phyloP scores from a whole-genome alignment of 2,113 vertebrate genomes.

The Pelobates fuscus region DNA sequence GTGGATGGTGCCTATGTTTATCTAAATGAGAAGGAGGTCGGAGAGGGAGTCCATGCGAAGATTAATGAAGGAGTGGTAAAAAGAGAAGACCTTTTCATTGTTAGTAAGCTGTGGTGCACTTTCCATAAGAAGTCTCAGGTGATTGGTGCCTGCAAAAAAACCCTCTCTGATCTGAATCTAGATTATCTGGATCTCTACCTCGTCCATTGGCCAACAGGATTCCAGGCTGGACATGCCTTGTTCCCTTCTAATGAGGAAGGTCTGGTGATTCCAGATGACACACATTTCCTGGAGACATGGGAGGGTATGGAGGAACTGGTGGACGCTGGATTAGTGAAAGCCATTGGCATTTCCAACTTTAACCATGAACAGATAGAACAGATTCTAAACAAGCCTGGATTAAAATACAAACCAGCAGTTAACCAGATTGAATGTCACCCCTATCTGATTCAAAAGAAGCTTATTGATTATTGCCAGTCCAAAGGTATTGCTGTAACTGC shows the following conservation, averaged over 20 bases:
- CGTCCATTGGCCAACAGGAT: conserved; percentile 91
- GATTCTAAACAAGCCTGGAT: conserved; percentile 86
- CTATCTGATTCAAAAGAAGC: conserved; percentile 87
- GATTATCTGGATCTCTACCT: too few relatives aligned
- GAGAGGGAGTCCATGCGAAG: conserved; percentile 73
- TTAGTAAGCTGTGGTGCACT: too few relatives aligned
- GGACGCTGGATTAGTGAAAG: too few relatives aligned
- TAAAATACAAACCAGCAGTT: too few relatives aligned
- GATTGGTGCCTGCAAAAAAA: conserved; percentile 80
- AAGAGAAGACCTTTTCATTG: conserved; percentile 84
- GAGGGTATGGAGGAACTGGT: conserved; percentile 87
- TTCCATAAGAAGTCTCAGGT: conserved; percentile 80
- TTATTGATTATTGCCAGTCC: conserved; percentile 84
- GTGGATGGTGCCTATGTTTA: conserved; percentile 82
- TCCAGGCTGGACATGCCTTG: conserved; percentile 76
- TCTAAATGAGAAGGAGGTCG: conserved; percentile 82
- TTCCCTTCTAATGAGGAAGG: conserved; percentile 79
- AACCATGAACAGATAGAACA: too few relatives aligned
- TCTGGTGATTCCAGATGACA: conserved; percentile 65
- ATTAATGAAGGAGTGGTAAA: too few relatives aligned
- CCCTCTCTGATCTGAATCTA: conserved; percentile 77
- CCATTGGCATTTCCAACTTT: too few relatives aligned
- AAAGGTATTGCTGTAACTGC: conserved; percentile 87
- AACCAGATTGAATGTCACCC: conserved; percentile 95
- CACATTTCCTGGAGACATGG: conserved; percentile 80